Base-by-base conservation (phyloP, 1,140 invertebrate genomes). In the Oncopodura yosiiana region DNA sequence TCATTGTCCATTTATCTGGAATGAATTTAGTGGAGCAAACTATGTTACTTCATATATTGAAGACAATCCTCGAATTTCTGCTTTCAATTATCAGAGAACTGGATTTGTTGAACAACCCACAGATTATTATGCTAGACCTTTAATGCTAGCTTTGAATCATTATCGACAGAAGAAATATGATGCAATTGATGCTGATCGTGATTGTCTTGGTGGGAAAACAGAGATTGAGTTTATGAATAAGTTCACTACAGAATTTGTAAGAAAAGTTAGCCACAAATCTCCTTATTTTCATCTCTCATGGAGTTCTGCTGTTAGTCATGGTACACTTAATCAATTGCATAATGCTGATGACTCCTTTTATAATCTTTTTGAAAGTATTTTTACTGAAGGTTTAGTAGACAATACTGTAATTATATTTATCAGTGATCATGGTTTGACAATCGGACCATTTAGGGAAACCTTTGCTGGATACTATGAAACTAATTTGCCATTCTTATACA, bases 121-220 rank as follows among this genome's bases (percentile, higher is more conserved):
- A 0, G 85, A 93, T 68, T 90, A 86, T 66, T 91, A 89, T 62
- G 72, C 84, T 32, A 72, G 85, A 34, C 83, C 85, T 0, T 88
- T 86, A 66, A 79, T 54, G 38, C 32, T 69, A 32, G 78, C 79
- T 12, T n/a, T n/a, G 8, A 34, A 55, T 5, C 43, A 65, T 2
- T 14, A 39, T 21, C 50, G 53, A 14, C 50, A 61, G 27, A 39
- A 46, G 3, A 41, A 50, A 11, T 21, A 57, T 16, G 53, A 30
- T 16, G 2, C n/a, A n/a, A n/a, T n/a, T n/a, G n/a, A n/a, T 18
- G n/a, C 49, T 6, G 60, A 53, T n/a, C 30, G 27, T 8, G 49
- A 49, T 16, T 19, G 16, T 36, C 9, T 4, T 34, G 26, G 19
- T 19, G 32, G 29, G 29, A 3, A 8, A n/a, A 16, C n/a, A 8